phyloP scores from a whole-genome alignment of 2,888 invertebrate genomes.

The Idaea biselata region DNA sequence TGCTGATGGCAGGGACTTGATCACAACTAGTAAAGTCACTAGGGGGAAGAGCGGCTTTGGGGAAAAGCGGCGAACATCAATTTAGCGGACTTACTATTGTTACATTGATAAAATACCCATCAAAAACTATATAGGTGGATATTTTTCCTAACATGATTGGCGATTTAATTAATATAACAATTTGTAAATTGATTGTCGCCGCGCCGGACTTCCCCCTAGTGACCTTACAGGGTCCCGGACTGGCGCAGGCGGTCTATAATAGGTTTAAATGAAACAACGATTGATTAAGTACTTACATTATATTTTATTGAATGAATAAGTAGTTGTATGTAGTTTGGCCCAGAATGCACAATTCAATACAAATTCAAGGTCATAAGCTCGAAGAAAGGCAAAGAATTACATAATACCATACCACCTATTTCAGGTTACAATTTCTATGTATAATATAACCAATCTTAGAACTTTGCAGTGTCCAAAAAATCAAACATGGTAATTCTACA shows the following conservation, averaged over 20 bases:
- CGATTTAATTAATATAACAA: too few species aligned
- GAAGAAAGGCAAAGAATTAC: constrained; percentile 46
- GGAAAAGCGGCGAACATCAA: too few species aligned
- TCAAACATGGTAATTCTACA: neutral
- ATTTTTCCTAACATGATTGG: too few species aligned
- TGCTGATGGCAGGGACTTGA: too few species aligned
- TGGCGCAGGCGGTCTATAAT: neutral
- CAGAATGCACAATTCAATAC: constrained; percentile 17
- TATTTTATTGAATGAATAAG: constrained; percentile 36
- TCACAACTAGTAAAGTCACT: too few species aligned
- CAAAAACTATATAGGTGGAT: too few species aligned
- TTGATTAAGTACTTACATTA: constrained; percentile 19
- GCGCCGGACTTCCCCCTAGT: too few species aligned
- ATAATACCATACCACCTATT: constrained; percentile 22
- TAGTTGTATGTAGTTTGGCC: constrained; percentile 15
- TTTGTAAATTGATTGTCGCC: too few species aligned
- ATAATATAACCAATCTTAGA: neutral
- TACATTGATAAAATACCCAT: too few species aligned
- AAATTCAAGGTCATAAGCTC: constrained; percentile 45
- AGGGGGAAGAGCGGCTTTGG: too few species aligned
- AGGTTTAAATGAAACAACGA: constrained; percentile 12
- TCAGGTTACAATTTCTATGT: neutral
- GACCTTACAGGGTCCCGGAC: too few species aligned
- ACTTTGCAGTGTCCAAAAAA: neutral
- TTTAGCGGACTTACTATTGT: too few species aligned